phyloP scores from a whole-genome alignment of 1,140 invertebrate species.

The Neocloeon triangulifer region DNA sequence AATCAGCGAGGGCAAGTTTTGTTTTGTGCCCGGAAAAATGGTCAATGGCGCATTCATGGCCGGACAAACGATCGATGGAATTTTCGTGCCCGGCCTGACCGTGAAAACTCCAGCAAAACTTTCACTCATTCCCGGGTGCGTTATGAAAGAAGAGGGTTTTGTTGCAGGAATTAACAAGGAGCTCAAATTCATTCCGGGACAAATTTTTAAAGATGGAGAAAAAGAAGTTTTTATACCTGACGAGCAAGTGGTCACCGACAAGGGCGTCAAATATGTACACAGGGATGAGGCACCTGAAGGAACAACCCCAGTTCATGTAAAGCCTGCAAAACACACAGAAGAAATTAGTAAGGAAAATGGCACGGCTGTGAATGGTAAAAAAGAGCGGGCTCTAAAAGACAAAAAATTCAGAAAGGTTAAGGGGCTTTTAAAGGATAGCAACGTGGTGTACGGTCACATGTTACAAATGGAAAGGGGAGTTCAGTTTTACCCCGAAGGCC shows the following conservation, averaged over 20 bases:
- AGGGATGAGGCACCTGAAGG: slow-evolving; percentile 38
- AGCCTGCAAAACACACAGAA: not conserved
- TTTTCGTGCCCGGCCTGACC: slow-evolving; percentile 26
- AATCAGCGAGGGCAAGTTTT: slow-evolving; percentile 9
- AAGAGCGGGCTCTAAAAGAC: slow-evolving; percentile 6
- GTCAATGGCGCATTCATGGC: slow-evolving; percentile 18
- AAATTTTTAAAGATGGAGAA: slow-evolving; percentile 23
- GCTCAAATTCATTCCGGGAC: slow-evolving; percentile 30
- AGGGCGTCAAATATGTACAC: slow-evolving; percentile 38
- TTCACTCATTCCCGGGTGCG: no score
- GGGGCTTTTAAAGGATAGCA: slow-evolving; percentile 7
- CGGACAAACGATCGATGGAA: slow-evolving; percentile 15
- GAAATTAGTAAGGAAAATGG: slow-evolving; percentile 4
- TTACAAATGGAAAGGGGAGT: slow-evolving; percentile 37
- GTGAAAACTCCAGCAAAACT: slow-evolving; percentile 13
- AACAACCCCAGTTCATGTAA: slow-evolving; percentile 17
- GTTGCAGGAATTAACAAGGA: no score
- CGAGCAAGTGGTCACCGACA: slow-evolving; percentile 33
- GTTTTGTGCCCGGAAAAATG: slow-evolving; percentile 43
- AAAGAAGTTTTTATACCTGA: slow-evolving; percentile 33
- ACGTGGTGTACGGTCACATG: slow-evolving; percentile 35
- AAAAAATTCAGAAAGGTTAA: slow-evolving; percentile 21
- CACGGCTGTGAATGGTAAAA: slow-evolving; percentile 7
- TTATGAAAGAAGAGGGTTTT: no score
- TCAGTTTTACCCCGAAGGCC: slow-evolving; percentile 39